A percentile compares a stretch with the other conserved stretches of the same genome.
These are phyloP conservation scores for Pseudoips prasinana DNA, from an alignment of 2,888 invertebrate species.

Conservation along the genomic window DNA sequence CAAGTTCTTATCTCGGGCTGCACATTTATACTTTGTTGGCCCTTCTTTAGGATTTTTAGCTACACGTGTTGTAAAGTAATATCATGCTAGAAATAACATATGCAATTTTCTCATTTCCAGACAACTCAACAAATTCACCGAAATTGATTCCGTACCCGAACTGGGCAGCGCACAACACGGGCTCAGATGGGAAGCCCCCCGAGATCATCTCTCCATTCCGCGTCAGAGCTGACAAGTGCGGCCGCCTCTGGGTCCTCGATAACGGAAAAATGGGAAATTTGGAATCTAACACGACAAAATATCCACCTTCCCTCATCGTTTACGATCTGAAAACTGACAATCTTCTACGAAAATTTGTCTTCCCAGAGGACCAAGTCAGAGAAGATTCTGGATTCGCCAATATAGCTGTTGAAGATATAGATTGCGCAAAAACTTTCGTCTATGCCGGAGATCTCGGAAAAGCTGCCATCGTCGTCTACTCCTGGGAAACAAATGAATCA, in stretches of 20 bases:
- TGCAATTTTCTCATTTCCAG: constrained; percentile 63
- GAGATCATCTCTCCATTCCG: constrained; percentile 89
- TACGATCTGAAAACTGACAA: constrained; percentile 88
- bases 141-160: constrained; percentile 89
- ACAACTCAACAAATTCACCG: constrained; percentile 85
- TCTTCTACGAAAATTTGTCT: constrained; percentile 84
- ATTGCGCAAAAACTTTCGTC: constrained; percentile 87
- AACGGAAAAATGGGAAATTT: constrained; percentile 85
- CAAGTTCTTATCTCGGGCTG: too few relatives aligned
- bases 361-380: constrained; percentile 85
- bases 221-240: constrained; percentile 88
- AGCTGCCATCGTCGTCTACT: constrained; percentile 88
- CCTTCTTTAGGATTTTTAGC: too few relatives aligned
- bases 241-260: constrained; percentile 90
- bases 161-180: constrained; percentile 88
- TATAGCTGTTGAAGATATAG: constrained; percentile 88
- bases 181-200: constrained; percentile 72
- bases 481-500: constrained; percentile 86
- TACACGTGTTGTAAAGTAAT: too few relatives aligned
- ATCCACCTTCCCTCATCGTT: constrained; percentile 84
- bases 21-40: too few relatives aligned
- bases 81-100: too few relatives aligned
- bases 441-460: constrained; percentile 87
- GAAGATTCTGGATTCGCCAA: constrained; percentile 87
- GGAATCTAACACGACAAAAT: constrained; percentile 68